phyloP scores from a whole-genome alignment of 1,140 invertebrate genomes.

The Drosophila funebris region DNA sequence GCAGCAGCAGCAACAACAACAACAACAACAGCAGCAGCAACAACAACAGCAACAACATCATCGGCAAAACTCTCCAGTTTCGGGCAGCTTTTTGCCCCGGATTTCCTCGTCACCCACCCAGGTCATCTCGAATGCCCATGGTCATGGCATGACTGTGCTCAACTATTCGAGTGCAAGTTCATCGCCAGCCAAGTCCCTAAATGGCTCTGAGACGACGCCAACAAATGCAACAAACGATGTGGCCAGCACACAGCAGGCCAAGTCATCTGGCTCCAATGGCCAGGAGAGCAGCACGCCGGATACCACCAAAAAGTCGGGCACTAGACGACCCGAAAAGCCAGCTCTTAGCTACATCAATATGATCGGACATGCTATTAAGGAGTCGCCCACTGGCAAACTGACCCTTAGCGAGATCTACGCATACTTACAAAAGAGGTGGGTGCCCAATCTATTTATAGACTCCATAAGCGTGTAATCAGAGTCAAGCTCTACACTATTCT shows the following conservation, averaged over 20 bases:
- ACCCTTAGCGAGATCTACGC: constrained; percentile 96
- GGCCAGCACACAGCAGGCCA: constrained; percentile 22
- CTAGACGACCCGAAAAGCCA: constrained; percentile 95
- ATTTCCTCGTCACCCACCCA: constrained; percentile 59
- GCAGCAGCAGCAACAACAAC: constrained; percentile 27
- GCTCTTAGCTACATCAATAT: constrained; percentile 98
- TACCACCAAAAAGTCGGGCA: constrained; percentile 85
- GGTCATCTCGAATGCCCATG: constrained; percentile 54
- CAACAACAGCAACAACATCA: constrained; percentile 33
- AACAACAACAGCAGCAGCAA: constrained; percentile 38
- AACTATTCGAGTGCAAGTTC: constrained; percentile 68
- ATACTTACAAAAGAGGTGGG: constrained; percentile 91
- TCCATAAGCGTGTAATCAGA: not conserved
- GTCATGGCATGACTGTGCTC: constrained; percentile 47
- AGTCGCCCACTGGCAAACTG: constrained; percentile 92
- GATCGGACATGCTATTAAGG: constrained; percentile 98
- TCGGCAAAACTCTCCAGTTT: constrained; percentile 52
- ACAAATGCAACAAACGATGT: constrained; percentile 36
- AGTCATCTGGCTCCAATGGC: constrained; percentile 6
- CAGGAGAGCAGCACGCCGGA: constrained; percentile 52
- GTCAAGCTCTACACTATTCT: no score
- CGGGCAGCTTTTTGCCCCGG: constrained; percentile 39
- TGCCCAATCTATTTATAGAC: constrained; percentile 54
- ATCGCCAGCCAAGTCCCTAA: constrained; percentile 62
- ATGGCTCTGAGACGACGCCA: constrained; percentile 47